Evolutionary conservation across 1,140 invertebrate species (phyloP).

Genomic region (Drosophila arizonae): DNA sequence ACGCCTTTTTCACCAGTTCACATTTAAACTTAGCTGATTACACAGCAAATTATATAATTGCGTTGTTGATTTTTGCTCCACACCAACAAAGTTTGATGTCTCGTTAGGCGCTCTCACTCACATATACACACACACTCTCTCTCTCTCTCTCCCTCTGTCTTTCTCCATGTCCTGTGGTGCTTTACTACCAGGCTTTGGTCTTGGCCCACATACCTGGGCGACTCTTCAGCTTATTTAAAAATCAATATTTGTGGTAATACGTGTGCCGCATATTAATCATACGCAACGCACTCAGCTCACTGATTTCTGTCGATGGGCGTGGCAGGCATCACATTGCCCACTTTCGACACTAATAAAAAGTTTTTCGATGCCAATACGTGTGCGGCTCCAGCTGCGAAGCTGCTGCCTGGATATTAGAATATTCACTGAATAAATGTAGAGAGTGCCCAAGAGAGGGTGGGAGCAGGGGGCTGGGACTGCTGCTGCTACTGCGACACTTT

Average conservation of each 20-base stretch:
- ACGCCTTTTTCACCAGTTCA: slow-evolving; percentile 17
- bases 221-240: slow-evolving; percentile 66
- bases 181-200: neutral
- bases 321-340: slow-evolving; percentile 13
- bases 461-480: slow-evolving; percentile 5
- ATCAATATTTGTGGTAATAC: slow-evolving; percentile 75
- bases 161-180: neutral
- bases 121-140: neutral
- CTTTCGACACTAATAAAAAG: slow-evolving; percentile 75
- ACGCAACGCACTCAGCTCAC: slow-evolving; percentile 62
- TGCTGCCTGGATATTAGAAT: slow-evolving; percentile 58
- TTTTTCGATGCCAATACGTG: slow-evolving; percentile 70
- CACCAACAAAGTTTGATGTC: slow-evolving; percentile 43
- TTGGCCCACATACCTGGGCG: slow-evolving; percentile 53
- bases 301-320: slow-evolving; percentile 53
- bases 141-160: neutral
- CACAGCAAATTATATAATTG: slow-evolving; percentile 81
- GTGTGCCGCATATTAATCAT: slow-evolving; percentile 78
- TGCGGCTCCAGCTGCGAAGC: slow-evolving; percentile 43
- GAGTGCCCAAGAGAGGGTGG: neutral
- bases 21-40: slow-evolving; percentile 80
- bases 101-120: neutral
- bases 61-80: slow-evolving; percentile 65
- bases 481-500: slow-evolving; percentile 56
- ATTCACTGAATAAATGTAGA: slow-evolving; percentile 30